Percentiles rank a stretch among this genome's conserved stretches.
Conservation (phyloP, 2,888 invertebrate species). For the Nomada fabriciana region DNA sequence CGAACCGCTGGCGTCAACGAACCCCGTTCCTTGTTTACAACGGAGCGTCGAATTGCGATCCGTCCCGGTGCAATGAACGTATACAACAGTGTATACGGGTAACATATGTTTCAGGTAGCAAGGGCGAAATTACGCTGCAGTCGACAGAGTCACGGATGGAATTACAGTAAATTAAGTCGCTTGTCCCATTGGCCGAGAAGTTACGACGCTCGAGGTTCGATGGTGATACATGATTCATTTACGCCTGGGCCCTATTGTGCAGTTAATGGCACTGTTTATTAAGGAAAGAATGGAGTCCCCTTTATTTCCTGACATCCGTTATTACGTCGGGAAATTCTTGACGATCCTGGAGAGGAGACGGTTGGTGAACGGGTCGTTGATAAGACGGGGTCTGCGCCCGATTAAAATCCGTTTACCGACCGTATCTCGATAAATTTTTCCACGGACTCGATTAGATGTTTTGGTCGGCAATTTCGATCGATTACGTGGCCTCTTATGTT, state of each 20-base stretch:
- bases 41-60: not conserved
- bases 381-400: not conserved
- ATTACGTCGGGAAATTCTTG: too few relatives aligned
- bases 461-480: not conserved
- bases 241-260: too few relatives aligned
- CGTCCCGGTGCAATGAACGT: not conserved
- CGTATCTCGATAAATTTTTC: conserved; percentile 30
- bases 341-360: not conserved
- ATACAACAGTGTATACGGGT: too few relatives aligned
- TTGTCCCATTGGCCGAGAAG: conserved; percentile 12
- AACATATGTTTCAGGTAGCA: too few relatives aligned
- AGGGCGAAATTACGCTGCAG: too few relatives aligned
- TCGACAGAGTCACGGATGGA: too few relatives aligned
- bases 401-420: not conserved
- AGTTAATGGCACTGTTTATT: too few relatives aligned
- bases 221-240: not conserved
- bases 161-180: not conserved
- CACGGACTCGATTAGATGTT: conserved; percentile 25
- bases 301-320: too few relatives aligned
- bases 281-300: too few relatives aligned
- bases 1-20: conserved; percentile 31
- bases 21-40: conserved; percentile 5
- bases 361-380: not conserved
- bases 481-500: not conserved
- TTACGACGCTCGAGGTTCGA: not conserved